Percentiles rank a stretch among this genome's conserved stretches.
Conservation (phyloP, 2,113 vertebrate species). For the Alligator mississippiensis region DNA sequence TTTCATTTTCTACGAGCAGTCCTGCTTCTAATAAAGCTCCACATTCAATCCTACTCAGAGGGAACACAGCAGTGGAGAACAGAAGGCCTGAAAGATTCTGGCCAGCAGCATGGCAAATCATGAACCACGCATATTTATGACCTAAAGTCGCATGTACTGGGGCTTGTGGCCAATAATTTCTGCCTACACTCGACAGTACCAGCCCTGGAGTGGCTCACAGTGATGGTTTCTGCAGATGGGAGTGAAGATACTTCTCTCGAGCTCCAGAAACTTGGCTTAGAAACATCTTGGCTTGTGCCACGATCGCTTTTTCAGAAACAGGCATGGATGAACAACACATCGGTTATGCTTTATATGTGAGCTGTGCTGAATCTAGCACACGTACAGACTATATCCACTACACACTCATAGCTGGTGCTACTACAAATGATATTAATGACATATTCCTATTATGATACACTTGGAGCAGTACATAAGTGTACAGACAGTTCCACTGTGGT, state of each 20-base stretch:
- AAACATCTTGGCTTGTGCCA: neutral
- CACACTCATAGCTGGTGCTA: neutral
- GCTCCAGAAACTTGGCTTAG: neutral
- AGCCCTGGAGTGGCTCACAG: neutral
- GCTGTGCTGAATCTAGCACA: rapidly evolving
- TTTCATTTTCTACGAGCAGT: constrained; percentile 69
- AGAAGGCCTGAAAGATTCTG: constrained; percentile 39
- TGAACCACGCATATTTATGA: constrained; percentile 51
- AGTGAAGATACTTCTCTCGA: neutral
- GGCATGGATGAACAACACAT: neutral
- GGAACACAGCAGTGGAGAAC: constrained; percentile 5
- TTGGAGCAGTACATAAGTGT: neutral
- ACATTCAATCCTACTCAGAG: constrained; percentile 34
- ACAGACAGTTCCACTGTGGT: neutral
- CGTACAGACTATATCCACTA: neutral
- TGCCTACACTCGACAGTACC: neutral
- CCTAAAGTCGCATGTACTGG: constrained; percentile 46
- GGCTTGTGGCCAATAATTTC: constrained; percentile 49
- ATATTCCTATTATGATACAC: rapidly evolving
- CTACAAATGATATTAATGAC: neutral
- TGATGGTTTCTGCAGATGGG: constrained; percentile 17
- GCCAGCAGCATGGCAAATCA: constrained; percentile 53
- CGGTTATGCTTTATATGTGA: too few relatives aligned
- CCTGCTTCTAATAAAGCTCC: constrained; percentile 60
- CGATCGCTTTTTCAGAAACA: neutral